Percentiles rank a stretch among this genome's conserved stretches.
These are phyloP conservation scores for Zygothrica quintamaculata DNA, from an alignment of 2,888 invertebrate genomes.

Conservation along the genomic window DNA sequence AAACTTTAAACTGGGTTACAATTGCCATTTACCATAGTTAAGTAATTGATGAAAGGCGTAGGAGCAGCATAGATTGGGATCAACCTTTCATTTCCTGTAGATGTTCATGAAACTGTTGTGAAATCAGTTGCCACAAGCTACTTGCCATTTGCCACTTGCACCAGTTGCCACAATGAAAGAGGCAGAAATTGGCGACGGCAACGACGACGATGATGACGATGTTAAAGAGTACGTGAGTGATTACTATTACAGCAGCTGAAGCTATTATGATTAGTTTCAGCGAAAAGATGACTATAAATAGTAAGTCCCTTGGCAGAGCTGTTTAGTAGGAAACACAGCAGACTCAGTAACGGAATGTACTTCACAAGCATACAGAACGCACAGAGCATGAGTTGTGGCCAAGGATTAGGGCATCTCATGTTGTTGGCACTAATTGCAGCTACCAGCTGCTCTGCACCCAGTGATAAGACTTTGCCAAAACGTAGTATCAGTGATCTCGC, in stretches of 20 bases:
- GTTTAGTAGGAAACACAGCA: conserved; percentile 36
- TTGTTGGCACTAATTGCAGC: conserved; percentile 26
- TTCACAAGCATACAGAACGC: conserved; percentile 8
- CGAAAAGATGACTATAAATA: conserved; percentile 64
- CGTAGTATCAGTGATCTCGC: conserved; percentile 70
- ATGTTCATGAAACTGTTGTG: conserved; percentile 40
- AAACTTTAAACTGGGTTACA: conserved; percentile 20
- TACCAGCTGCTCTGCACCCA: conserved; percentile 25
- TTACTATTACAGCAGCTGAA: conserved; percentile 24
- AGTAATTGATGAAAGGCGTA: conserved; percentile 24
- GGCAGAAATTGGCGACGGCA: conserved; percentile 26
- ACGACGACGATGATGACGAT: too few relatives aligned
- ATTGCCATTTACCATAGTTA: conserved; percentile 13
- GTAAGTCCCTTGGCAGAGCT: conserved; percentile 12
- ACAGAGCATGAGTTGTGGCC: neutral
- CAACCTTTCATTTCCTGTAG: conserved; percentile 71
- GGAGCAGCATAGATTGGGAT: conserved; percentile 6
- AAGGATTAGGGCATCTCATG: conserved; percentile 30
- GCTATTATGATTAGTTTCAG: conserved; percentile 1
- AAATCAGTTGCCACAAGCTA: conserved; percentile 26
- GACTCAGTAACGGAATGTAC: conserved; percentile 30
- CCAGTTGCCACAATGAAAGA: conserved; percentile 35
- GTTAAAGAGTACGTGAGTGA: conserved; percentile 66
- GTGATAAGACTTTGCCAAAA: conserved; percentile 64
- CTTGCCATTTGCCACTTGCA: neutral